Conservation (phyloP, 2,113 vertebrate species). For the Scopus umbretta region DNA sequence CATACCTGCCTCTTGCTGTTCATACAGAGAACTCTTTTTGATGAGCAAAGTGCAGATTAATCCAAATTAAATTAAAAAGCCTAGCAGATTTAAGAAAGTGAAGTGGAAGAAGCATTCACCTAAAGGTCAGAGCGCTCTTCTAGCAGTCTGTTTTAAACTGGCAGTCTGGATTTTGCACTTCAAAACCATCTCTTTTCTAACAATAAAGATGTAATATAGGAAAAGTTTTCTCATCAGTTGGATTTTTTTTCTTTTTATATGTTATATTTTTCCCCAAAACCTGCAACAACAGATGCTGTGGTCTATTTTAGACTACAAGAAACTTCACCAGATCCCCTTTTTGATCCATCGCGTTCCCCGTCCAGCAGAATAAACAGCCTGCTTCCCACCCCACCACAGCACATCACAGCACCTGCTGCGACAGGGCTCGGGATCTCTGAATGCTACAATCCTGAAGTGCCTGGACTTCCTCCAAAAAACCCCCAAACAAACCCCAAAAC, state of each 20-base stretch:
- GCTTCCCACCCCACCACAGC: background rate
- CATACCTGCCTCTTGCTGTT: accelerated
- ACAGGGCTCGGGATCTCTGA: accelerated
- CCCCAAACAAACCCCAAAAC: too few species aligned
- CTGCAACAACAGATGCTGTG: background rate
- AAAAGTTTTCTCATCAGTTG: background rate
- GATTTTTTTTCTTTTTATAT: too few species aligned
- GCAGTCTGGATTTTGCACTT: background rate
- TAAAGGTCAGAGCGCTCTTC: background rate
- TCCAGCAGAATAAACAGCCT: background rate
- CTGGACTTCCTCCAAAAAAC: too few species aligned
- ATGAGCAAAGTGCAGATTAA: background rate
- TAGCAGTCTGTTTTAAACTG: background rate
- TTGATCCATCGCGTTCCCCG: accelerated
- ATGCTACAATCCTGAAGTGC: accelerated
- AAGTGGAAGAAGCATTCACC: background rate
- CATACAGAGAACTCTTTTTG: background rate
- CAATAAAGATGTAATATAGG: background rate
- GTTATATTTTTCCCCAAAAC: too few species aligned
- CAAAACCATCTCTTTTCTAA: background rate
- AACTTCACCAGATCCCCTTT: background rate
- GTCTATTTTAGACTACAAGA: background rate
- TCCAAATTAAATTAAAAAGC: background rate
- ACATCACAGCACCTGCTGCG: accelerated
- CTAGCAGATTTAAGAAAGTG: background rate